Percentiles rank a stretch among this genome's conserved stretches.
phyloP scores from a whole-genome alignment of 2,888 invertebrate species.

The Vanessa cardui region DNA sequence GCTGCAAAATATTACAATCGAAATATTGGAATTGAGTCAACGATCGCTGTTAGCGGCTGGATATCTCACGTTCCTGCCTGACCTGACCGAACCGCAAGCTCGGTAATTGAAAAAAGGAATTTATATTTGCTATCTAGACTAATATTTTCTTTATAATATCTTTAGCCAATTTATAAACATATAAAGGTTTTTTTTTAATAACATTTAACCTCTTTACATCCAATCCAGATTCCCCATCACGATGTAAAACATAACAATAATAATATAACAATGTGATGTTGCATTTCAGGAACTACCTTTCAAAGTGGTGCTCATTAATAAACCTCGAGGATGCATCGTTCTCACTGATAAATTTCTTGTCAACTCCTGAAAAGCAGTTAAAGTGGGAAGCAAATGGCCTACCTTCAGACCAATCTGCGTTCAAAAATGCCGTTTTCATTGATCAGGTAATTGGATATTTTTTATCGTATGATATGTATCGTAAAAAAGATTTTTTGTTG shows the following conservation, averaged over 20 bases:
- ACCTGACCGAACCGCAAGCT: conserved; percentile 87
- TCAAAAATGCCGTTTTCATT: conserved; percentile 92
- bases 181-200: too few relatives aligned
- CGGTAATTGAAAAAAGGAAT: conserved; percentile 55
- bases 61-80: conserved; percentile 89
- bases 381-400: conserved; percentile 94
- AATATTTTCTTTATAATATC: too few relatives aligned
- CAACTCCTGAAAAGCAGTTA: conserved; percentile 85
- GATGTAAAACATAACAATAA: not conserved
- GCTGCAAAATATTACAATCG: conserved; percentile 84
- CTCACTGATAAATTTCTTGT: conserved; percentile 69
- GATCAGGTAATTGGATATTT: conserved; percentile 83
- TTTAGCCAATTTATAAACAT: too few relatives aligned
- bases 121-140: too few relatives aligned
- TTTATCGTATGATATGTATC: not conserved
- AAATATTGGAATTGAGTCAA: conserved; percentile 84
- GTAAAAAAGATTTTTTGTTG: not conserved
- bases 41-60: conserved; percentile 89
- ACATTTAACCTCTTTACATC: too few relatives aligned
- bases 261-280: not conserved
- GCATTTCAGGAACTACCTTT: conserved; percentile 66
- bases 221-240: too few relatives aligned
- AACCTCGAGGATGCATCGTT: conserved; percentile 66
- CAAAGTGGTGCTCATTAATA: conserved; percentile 76
- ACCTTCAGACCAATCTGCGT: conserved; percentile 88